Percentiles rank a stretch among this genome's conserved stretches.
Evolutionary conservation across 2,888 invertebrate species (phyloP).

Genomic region (Anorthoa munda): DNA sequence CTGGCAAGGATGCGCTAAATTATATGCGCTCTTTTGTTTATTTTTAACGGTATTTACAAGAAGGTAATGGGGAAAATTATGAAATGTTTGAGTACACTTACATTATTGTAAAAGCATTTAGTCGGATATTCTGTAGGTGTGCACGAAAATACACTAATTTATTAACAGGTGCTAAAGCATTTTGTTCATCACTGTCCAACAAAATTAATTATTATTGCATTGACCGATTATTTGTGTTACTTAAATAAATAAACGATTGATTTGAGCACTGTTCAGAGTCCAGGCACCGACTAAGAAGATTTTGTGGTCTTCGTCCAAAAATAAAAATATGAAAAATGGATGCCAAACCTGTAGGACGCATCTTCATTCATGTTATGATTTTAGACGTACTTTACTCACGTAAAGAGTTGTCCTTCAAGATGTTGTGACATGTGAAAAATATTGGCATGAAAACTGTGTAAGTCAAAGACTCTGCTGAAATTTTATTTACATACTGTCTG

Average conservation of each 20-base stretch:
- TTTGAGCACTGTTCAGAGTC: constrained; percentile 29
- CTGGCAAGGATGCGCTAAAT: constrained; percentile 9
- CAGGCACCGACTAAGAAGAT: constrained; percentile 39
- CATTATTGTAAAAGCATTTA: constrained; percentile 37
- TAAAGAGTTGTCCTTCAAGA: constrained; percentile 31
- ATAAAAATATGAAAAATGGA: constrained; percentile 34
- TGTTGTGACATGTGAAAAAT: constrained; percentile 33
- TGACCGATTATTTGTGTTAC: background rate
- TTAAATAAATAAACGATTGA: constrained; percentile 15
- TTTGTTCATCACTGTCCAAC: constrained; percentile 45
- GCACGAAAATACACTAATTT: constrained; percentile 26
- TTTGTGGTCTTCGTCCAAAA: constrained; percentile 24
- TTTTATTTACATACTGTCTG: constrained; percentile 16
- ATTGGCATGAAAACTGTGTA: constrained; percentile 47
- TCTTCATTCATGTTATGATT: constrained; percentile 47
- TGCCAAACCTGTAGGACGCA: constrained; percentile 54
- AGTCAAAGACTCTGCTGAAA: constrained; percentile 45
- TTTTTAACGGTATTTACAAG: background rate
- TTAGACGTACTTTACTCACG: constrained; percentile 20
- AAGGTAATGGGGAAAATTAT: background rate
- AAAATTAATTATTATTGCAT: background rate
- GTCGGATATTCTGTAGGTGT: background rate
- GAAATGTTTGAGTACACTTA: constrained; percentile 39
- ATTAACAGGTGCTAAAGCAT: constrained; percentile 22
- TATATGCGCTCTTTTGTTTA: constrained; percentile 15